These are phyloP conservation scores for Campoletis raptor DNA, from an alignment of 2,888 invertebrate genomes.

Conservation along the genomic window DNA sequence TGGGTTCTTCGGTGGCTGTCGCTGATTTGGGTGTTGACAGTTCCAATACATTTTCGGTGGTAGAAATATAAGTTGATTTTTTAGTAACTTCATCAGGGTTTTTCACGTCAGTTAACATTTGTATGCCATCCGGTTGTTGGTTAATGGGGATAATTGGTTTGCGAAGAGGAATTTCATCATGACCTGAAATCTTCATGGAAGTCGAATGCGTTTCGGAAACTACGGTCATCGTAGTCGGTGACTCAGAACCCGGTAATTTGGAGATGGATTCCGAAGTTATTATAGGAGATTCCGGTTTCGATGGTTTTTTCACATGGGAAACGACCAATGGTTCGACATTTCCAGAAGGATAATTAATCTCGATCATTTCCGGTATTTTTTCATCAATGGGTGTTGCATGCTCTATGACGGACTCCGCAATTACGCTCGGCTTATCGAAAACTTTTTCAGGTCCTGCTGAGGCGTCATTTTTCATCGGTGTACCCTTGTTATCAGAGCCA, in stretches of 20 bases:
- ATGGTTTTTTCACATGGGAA: conserved; percentile 35
- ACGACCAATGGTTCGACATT: conserved; percentile 20
- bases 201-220: conserved; percentile 74
- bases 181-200: conserved; percentile 73
- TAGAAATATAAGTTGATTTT: conserved; percentile 29
- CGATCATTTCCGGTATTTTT: conserved; percentile 54
- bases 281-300: conserved; percentile 33
- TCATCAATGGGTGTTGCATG: conserved; percentile 15
- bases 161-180: conserved; percentile 70
- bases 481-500: conserved; percentile 1
- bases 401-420: conserved; percentile 1
- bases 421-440: conserved; percentile 18
- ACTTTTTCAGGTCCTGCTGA: conserved; percentile 30
- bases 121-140: conserved; percentile 7
- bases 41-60: conserved; percentile 20
- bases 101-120: neutral
- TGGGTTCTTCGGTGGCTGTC: conserved; percentile 44
- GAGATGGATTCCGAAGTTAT: conserved; percentile 26
- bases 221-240: conserved; percentile 57
- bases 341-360: conserved; percentile 61
- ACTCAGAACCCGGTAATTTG: conserved; percentile 43
- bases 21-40: conserved; percentile 36
- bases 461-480: conserved; percentile 2
- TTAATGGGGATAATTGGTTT: conserved; percentile 48
- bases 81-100: conserved; percentile 49